Evolutionary conservation across 2,797 vertebrate genomes (phyloP).

Genomic region (Enteromius fasciolatus): DNA sequence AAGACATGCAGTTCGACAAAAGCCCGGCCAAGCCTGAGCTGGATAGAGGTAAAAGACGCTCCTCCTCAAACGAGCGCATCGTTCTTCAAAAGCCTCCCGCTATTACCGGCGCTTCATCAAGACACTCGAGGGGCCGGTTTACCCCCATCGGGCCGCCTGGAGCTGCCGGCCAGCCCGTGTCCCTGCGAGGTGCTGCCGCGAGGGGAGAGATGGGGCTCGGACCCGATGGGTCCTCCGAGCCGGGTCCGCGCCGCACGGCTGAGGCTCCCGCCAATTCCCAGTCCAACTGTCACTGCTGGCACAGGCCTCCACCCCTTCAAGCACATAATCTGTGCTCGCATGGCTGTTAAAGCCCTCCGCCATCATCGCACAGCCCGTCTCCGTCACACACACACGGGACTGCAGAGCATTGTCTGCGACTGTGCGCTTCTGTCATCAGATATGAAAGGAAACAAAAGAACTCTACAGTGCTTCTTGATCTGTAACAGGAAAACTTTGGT

Average conservation of each 20-base stretch:
- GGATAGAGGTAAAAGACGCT: slow-evolving; percentile 81
- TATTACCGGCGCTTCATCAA: slow-evolving; percentile 77
- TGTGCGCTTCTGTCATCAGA: slow-evolving; percentile 64
- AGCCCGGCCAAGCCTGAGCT: slow-evolving; percentile 79
- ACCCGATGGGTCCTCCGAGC: slow-evolving; percentile 55
- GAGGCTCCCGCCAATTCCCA: slow-evolving; percentile 79
- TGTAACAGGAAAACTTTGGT: slow-evolving; percentile 42
- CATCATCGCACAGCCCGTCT: slow-evolving; percentile 51
- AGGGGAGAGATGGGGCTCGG: slow-evolving; percentile 65
- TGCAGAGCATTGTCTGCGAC: slow-evolving; percentile 65
- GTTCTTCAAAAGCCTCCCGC: slow-evolving; percentile 76
- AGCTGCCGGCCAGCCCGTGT: slow-evolving; percentile 72
- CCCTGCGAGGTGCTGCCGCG: slow-evolving; percentile 54
- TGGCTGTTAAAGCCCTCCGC: slow-evolving; percentile 79
- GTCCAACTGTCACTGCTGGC: slow-evolving; percentile 86
- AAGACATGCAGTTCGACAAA: slow-evolving; percentile 77
- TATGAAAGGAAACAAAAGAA: slow-evolving; percentile 64
- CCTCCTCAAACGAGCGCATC: slow-evolving; percentile 74
- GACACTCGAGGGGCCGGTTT: slow-evolving; percentile 67
- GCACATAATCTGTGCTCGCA: slow-evolving; percentile 82
- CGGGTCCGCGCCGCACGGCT: slow-evolving; percentile 67
- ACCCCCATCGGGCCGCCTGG: slow-evolving; percentile 70
- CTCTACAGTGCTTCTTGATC: slow-evolving; percentile 40
- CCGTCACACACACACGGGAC: not conserved
- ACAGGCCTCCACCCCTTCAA: slow-evolving; percentile 77